Conservation (phyloP, 2,888 invertebrate species). For the Osmoderma eremita region DNA sequence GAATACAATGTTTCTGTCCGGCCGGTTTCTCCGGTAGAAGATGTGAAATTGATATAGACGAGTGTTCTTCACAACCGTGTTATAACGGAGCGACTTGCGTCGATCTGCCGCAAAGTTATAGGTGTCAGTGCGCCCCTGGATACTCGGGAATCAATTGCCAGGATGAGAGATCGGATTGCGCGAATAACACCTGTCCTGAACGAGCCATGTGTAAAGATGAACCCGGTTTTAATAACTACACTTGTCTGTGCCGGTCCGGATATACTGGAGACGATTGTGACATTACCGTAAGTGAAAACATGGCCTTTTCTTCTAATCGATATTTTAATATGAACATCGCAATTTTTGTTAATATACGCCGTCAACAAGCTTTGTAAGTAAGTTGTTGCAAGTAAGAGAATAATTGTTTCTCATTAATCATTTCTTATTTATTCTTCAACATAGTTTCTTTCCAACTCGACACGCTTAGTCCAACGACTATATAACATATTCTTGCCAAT, state of each 20-base stretch:
- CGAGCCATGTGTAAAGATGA: conserved; percentile 97
- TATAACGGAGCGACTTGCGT: conserved; percentile 92
- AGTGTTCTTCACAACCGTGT: conserved; percentile 94
- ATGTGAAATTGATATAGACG: conserved; percentile 95
- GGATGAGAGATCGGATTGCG: conserved; percentile 89
- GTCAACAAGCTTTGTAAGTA: no score
- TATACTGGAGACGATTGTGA: conserved; percentile 95
- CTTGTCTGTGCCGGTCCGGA: conserved; percentile 93
- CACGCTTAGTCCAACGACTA: no score
- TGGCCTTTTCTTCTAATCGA: neutral
- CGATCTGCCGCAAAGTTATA: conserved; percentile 91
- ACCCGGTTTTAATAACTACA: conserved; percentile 87
- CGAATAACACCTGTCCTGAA: conserved; percentile 91
- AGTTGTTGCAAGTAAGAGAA: no score
- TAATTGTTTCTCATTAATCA: no score
- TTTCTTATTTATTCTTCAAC: no score
- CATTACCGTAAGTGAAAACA: conserved; percentile 73
- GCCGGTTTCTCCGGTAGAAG: conserved; percentile 93
- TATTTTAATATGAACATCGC: neutral
- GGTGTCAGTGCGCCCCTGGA: conserved; percentile 87
- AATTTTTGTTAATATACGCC: no score
- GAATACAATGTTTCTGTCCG: conserved; percentile 91
- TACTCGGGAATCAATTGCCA: conserved; percentile 95
- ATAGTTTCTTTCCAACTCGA: no score
- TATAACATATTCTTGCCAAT: no score